phyloP scores from a whole-genome alignment of 2,797 vertebrate species.

The Hyperoplus immaculatus region DNA sequence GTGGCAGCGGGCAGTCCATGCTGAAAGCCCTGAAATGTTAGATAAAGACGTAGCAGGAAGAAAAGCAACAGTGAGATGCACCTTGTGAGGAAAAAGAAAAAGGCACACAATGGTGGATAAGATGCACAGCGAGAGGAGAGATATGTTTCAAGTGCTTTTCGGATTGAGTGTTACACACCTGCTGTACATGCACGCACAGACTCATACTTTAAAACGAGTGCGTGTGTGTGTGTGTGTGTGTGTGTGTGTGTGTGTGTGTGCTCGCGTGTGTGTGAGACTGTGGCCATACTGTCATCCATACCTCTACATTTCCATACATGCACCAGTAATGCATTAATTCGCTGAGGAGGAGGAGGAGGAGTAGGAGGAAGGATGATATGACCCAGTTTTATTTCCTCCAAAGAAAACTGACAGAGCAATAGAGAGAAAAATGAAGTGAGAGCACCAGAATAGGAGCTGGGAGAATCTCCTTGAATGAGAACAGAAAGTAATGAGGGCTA shows the following conservation, averaged over 20 bases:
- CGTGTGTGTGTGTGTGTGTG: slow-evolving; percentile 1
- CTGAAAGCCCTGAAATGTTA: slow-evolving; percentile 65
- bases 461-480: slow-evolving; percentile 60
- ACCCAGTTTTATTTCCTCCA: slow-evolving; percentile 77
- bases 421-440: slow-evolving; percentile 62
- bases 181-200: too few species aligned
- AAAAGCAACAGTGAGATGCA: slow-evolving; percentile 64
- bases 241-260: slow-evolving; percentile 8
- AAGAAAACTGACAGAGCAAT: slow-evolving; percentile 71
- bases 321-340: slow-evolving; percentile 43
- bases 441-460: slow-evolving; percentile 42
- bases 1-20: slow-evolving; percentile 61
- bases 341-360: slow-evolving; percentile 38
- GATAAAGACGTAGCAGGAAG: slow-evolving; percentile 75
- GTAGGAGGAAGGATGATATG: slow-evolving; percentile 63
- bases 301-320: slow-evolving; percentile 36
- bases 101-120: slow-evolving; percentile 51
- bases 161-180: slow-evolving; percentile 32
- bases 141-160: slow-evolving; percentile 62
- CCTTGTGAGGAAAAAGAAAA: slow-evolving; percentile 35
- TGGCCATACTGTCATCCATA: slow-evolving; percentile 27
- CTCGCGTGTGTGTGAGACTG: slow-evolving; percentile 20
- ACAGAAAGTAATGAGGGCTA: slow-evolving; percentile 69
- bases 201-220: too few species aligned
- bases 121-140: slow-evolving; percentile 44